Conservation (phyloP, 2,888 invertebrate species). For the Ormyrus rosae region DNA sequence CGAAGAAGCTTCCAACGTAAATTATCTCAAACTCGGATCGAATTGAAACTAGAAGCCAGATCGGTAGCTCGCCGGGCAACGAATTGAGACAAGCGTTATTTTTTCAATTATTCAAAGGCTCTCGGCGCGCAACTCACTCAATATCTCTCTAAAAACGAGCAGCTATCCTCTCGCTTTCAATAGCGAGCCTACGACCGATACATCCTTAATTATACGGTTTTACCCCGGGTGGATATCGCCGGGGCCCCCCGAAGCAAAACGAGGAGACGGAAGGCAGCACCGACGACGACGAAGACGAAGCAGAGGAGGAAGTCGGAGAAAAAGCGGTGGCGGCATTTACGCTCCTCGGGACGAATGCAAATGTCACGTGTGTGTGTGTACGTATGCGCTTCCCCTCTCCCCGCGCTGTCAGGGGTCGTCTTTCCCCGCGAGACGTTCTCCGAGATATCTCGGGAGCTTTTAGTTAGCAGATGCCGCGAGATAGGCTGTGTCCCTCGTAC, state of each 20-base stretch:
- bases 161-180: slow-evolving; percentile 3
- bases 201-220: slow-evolving; percentile 72
- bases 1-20: no score
- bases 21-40: no score
- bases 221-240: slow-evolving; percentile 40
- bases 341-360: slow-evolving; percentile 65
- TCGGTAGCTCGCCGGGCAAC: no score
- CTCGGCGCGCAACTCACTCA: background rate
- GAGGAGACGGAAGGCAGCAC: slow-evolving; percentile 49
- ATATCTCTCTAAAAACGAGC: background rate
- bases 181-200: slow-evolving; percentile 2
- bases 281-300: slow-evolving; percentile 52
- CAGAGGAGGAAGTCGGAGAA: slow-evolving; percentile 46
- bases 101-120: no score
- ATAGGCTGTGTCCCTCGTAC: slow-evolving; percentile 57
- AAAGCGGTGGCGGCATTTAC: slow-evolving; percentile 34
- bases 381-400: background rate
- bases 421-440: slow-evolving; percentile 28
- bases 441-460: slow-evolving; percentile 68
- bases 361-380: slow-evolving; percentile 58
- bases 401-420: slow-evolving; percentile 50
- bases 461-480: slow-evolving; percentile 73
- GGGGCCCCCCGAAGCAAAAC: background rate
- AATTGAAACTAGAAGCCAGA: no score
- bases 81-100: no score